Percentiles rank a stretch among this genome's conserved stretches.
These are phyloP conservation scores for Megaptera novaeangliae DNA, from an alignment of 2,113 vertebrate species.

Conservation along the genomic window DNA sequence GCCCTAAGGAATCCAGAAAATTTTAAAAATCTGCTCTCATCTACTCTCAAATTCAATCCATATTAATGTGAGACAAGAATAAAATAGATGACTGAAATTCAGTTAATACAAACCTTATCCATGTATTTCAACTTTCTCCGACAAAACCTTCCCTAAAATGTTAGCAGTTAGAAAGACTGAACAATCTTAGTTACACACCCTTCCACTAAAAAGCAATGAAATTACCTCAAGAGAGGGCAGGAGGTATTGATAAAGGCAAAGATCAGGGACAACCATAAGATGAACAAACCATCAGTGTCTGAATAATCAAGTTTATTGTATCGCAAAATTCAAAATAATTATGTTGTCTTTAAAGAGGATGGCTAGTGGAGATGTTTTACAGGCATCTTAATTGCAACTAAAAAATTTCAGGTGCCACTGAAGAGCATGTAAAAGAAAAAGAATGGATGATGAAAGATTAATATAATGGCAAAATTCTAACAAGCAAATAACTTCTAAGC, in stretches of 20 bases:
- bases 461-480: slow-evolving; percentile 3
- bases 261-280: not conserved
- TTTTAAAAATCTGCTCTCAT: not conserved
- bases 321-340: slow-evolving; percentile 17
- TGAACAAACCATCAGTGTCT: not conserved
- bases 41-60: slow-evolving; percentile 27
- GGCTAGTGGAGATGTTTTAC: not conserved
- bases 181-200: not conserved
- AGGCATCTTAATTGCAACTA: not conserved
- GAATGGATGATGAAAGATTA: not conserved
- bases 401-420: slow-evolving; percentile 1
- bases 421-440: not conserved
- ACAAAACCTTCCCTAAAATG: slow-evolving; percentile 20
- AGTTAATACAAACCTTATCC: not conserved
- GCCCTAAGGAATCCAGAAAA: not conserved
- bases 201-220: slow-evolving; percentile 30
- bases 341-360: slow-evolving; percentile 18
- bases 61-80: not conserved
- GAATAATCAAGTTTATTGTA: slow-evolving; percentile 34
- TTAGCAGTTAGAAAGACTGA: slow-evolving; percentile 23
- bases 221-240: not conserved
- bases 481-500: slow-evolving; percentile 21
- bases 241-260: slow-evolving; percentile 36
- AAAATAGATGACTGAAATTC: not conserved
- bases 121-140: slow-evolving; percentile 6